A percentile compares a stretch with the other conserved stretches of the same genome.
phyloP scores from a whole-genome alignment of 2,113 vertebrate genomes.

The Psophia crepitans region DNA sequence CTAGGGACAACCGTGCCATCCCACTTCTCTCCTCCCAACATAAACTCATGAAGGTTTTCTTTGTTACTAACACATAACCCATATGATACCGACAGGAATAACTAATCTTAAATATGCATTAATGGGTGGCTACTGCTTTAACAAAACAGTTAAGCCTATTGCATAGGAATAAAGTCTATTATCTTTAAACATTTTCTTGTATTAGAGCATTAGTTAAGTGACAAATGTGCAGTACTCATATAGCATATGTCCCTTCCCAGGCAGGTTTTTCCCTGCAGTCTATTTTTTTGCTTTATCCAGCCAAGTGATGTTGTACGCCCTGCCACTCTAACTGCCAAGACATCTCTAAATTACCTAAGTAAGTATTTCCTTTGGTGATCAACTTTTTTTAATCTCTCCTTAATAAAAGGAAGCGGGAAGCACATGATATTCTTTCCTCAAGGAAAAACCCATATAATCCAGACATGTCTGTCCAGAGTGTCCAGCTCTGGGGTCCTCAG shows the following conservation, averaged over 20 bases:
- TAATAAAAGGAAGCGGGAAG: background rate
- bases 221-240: background rate
- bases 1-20: background rate
- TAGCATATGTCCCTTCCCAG: accelerated
- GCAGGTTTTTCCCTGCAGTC: background rate
- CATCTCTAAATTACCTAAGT: background rate
- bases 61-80: background rate
- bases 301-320: background rate
- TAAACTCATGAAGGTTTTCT: background rate
- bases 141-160: background rate
- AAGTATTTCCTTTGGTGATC: background rate
- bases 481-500: too few species aligned
- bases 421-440: background rate
- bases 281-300: background rate
- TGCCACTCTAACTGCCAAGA: background rate
- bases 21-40: background rate
- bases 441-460: background rate
- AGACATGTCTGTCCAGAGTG: too few species aligned
- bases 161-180: background rate
- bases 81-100: background rate
- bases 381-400: background rate
- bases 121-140: background rate
- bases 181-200: background rate
- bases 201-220: background rate
- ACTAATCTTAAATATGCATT: background rate